Percentiles rank a stretch among this genome's conserved stretches.
Conservation (phyloP, 2,113 vertebrate genomes). For the Ceratotherium simum region DNA sequence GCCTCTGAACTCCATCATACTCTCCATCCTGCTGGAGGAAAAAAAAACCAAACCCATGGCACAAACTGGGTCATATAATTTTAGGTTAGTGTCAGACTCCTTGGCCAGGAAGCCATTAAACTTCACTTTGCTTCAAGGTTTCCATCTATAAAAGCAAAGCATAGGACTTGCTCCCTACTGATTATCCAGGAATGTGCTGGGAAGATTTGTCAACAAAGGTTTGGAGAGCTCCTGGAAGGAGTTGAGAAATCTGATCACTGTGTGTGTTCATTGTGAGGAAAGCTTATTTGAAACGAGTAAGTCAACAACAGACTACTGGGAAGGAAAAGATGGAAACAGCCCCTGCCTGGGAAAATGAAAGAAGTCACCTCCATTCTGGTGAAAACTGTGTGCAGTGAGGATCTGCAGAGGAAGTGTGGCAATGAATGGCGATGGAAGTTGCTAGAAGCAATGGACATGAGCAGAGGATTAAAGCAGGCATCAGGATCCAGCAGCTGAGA, state of each 20-base stretch:
- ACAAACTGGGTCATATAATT: not conserved
- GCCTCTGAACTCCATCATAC: not conserved
- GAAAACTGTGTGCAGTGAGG: not conserved
- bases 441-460: not conserved
- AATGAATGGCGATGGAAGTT: not conserved
- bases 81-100: not conserved
- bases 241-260: not conserved
- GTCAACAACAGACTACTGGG: not conserved
- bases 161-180: not conserved
- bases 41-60: not conserved
- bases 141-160: constrained; percentile 18
- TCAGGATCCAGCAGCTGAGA: not conserved
- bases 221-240: not conserved
- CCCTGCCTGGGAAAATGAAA: not conserved
- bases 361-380: not conserved
- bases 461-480: not conserved
- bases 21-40: not conserved
- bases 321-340: not conserved
- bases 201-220: not conserved
- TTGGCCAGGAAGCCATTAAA: not conserved
- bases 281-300: not conserved
- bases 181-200: not conserved
- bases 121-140: not conserved
- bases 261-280: not conserved
- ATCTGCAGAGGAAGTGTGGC: not conserved